Evolutionary conservation across 2,113 vertebrate genomes (phyloP).

Genomic region (Romanogobio albipinnatus): DNA sequence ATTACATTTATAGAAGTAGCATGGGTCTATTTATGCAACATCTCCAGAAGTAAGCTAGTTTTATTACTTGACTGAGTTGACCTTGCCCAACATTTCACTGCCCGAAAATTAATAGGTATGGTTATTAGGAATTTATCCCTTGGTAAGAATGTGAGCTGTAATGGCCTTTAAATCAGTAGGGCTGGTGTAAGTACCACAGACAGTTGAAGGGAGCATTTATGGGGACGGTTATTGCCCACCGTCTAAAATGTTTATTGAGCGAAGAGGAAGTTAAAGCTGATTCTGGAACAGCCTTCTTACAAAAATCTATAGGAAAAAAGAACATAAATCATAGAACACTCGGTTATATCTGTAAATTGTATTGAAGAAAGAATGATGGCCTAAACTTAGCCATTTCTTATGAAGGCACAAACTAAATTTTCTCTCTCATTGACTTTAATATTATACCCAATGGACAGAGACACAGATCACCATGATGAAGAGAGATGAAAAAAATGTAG

Average conservation of each 20-base stretch:
- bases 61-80: background rate
- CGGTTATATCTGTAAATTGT: background rate
- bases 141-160: background rate
- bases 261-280: background rate
- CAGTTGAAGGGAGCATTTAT: background rate
- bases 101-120: background rate
- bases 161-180: background rate
- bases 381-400: background rate
- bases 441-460: background rate
- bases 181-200: background rate
- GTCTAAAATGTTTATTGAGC: constrained; percentile 26
- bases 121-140: background rate
- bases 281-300: background rate
- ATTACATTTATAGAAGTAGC: background rate
- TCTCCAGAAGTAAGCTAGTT: background rate
- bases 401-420: constrained; percentile 10
- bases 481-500: background rate
- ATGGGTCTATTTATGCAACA: background rate
- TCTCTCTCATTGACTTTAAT: background rate
- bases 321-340: constrained; percentile 14
- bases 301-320: background rate
- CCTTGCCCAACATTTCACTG: background rate
- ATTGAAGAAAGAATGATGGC: background rate
- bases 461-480: background rate
- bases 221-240: background rate